Evolutionary conservation across 2,888 invertebrate genomes (phyloP), one percentile per base, ranked within the genome.

Genomic region (Dasysyrphus albostriatus): DNA sequence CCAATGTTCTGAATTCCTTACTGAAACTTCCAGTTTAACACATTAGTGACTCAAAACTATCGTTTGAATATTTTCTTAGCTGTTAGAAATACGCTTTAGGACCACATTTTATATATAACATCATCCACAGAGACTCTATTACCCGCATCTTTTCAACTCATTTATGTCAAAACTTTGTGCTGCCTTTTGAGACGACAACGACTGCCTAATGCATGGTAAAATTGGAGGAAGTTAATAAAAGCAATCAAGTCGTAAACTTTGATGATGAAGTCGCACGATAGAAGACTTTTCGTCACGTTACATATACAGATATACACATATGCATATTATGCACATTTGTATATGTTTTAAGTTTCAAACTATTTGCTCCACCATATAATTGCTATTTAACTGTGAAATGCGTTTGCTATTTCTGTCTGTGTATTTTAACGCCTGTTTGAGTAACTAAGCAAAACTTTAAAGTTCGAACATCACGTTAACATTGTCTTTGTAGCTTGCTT

Each of bases 401-500:
- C 69, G 51, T 63, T 76, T 75, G 72, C 72, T 67, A 83, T 72
- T 65, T 73, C 49, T 14, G 63, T 29, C 54, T 77, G 63, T 3
- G 9, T 63, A 63, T 63, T 63, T 63, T 44, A 32, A 47, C 69
- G 65, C 70, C 56, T 69, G 58, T 70, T 49, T 61, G 56, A 73
- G 61, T 77, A 85, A 77, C 77, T 70, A 82, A 82, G 39, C 58
- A 61, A 67, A 67, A 73, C 81, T 82, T 63, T 82, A 87, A 82
- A 87, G 85, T 82, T 87, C 82, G 73, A 85, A 82, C 70, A 70
- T 6, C 78, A 85, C 82, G 85, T 85, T 85, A 78, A 85, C 74
- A 39, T 70, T 69, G 61, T 65, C 34, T 37, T 54, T 54, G 37
- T 75, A 24, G 10, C 39, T 70, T 24, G 10, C 5, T 44, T 42